phyloP scores from a whole-genome alignment of 2,113 vertebrate species.

The Phycodurus eques region DNA sequence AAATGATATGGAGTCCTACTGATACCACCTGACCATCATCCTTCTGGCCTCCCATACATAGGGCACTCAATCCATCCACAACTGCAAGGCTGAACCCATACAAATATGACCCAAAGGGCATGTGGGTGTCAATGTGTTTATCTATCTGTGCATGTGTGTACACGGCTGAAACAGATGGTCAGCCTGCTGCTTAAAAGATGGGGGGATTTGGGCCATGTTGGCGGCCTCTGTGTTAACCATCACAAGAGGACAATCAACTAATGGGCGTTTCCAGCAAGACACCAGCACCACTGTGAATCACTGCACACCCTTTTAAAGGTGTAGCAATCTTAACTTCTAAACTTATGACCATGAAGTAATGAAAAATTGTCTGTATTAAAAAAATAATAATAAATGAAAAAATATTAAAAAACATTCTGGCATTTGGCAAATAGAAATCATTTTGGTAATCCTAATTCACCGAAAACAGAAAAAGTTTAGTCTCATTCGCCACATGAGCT shows the following conservation, averaged over 20 bases:
- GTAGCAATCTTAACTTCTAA: too few species aligned
- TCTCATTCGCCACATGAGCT: too few species aligned
- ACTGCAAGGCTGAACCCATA: not conserved
- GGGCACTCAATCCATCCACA: not conserved
- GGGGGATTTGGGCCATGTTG: conserved; percentile 54
- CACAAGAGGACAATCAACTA: conserved; percentile 40
- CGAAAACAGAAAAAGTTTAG: too few species aligned
- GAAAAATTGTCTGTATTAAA: too few species aligned
- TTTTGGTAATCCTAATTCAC: too few species aligned
- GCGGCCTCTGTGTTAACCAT: conserved; percentile 36
- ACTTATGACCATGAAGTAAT: too few species aligned
- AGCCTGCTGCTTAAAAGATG: conserved; percentile 65
- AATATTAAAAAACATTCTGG: too few species aligned
- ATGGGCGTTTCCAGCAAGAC: conserved; percentile 13
- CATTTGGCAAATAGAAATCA: too few species aligned
- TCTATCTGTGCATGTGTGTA: conserved; percentile 12
- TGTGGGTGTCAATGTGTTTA: conserved; percentile 15
- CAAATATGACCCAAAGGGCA: not conserved
- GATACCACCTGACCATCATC: not conserved
- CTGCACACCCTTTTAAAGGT: not conserved
- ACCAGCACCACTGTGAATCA: not conserved
- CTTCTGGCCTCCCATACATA: not conserved
- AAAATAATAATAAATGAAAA: too few species aligned
- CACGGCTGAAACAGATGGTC: conserved; percentile 33
- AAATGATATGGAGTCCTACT: conserved; percentile 3